Evolutionary conservation across 2,113 vertebrate species (phyloP).

Genomic region (Hydropotes inermis): DNA sequence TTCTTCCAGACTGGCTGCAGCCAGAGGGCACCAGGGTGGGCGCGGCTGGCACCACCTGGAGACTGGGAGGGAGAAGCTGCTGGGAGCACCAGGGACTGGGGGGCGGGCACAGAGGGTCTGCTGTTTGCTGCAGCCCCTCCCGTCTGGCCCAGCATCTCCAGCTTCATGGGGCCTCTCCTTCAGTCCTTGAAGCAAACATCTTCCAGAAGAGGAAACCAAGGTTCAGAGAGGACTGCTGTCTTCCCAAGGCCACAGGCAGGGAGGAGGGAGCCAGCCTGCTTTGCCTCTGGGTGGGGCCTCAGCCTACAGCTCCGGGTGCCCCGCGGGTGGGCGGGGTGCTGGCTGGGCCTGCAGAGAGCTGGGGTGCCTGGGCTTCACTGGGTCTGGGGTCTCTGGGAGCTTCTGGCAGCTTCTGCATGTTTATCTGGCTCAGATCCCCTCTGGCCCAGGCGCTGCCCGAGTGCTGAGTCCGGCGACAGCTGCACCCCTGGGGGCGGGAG

Average conservation of each 20-base stretch:
- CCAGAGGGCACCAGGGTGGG: too few relatives aligned
- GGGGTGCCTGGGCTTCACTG: rapidly evolving
- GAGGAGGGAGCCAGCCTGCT: neutral
- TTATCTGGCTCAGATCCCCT: neutral
- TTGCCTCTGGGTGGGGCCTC: neutral
- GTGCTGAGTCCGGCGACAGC: neutral
- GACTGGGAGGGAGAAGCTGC: neutral
- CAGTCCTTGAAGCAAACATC: neutral
- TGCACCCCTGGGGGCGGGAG: neutral
- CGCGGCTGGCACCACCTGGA: rapidly evolving
- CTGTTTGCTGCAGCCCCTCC: neutral
- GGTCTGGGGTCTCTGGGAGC: neutral
- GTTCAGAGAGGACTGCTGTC: neutral
- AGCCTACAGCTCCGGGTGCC: too few relatives aligned
- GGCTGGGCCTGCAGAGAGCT: too few relatives aligned
- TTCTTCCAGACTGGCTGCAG: neutral
- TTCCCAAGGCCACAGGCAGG: neutral
- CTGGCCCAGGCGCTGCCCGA: rapidly evolving
- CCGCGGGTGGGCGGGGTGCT: rapidly evolving
- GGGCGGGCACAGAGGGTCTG: neutral
- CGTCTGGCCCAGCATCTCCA: neutral
- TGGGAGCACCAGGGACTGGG: neutral
- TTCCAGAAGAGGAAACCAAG: neutral
- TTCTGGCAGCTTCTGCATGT: neutral
- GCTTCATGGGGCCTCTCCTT: neutral